Base-by-base conservation (phyloP, 2,888 invertebrate species). In the Hypolimnas misippus region DNA sequence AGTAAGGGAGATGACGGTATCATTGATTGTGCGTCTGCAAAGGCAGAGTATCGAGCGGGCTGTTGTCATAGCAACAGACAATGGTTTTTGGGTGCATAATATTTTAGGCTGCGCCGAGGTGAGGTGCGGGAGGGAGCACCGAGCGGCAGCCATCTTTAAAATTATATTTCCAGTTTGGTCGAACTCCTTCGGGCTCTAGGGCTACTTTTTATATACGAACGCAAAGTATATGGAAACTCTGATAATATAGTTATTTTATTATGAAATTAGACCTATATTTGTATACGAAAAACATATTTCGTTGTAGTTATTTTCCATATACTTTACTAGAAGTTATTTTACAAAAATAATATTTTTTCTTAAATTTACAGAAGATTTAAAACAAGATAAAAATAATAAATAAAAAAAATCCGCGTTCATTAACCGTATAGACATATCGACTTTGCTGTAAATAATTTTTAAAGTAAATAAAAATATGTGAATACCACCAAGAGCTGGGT, bases 21-120 rank as follows among this genome's bases (percentile, higher is more conserved):
- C 75, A 79, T 81, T 83, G 83, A 83, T 84, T 83, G 79, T 83
- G 79, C 79, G 78, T 75, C 81, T 81, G 78, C 79, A 77, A 83
- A 78, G 75, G 73, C 74, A 73, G 72, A 79, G 83, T 91, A 92
- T 92, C 86, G 92, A 90, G 90, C 91, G 91, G 83, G 62, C 72
- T 77, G 92, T 92, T 82, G 89, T 84, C 87, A 91, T 91, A 84
- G 89, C 77, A 92, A 92, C 92, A 89, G 92, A 91, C 91, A 92
- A 91, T 90, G 91, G 91, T 83, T 92, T 92, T 92, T 84, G 92
- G 92, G 92, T 92, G 92, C 92, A 92, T 92, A 92, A 92, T 92
- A 92, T 92, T 92, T 92, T 92, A 90, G 89, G 89, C 85, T 87
- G 86, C 88, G 90, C 79, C 83, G 83, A 83, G 83, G 76, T 67